phyloP scores from a whole-genome alignment of 2,113 vertebrate genomes.

The Channa maculata region DNA sequence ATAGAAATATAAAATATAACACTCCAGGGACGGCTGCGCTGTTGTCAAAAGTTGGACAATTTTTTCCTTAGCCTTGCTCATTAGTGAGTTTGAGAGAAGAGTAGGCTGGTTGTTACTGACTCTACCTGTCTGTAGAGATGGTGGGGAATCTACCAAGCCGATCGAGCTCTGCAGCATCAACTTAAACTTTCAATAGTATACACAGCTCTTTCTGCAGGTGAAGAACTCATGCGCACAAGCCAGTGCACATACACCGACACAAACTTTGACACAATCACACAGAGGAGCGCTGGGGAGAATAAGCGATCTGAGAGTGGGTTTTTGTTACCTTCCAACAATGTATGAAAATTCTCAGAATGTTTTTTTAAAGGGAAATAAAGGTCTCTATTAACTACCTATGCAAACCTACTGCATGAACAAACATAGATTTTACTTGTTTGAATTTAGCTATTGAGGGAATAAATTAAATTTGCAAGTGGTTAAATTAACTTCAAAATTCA shows the following conservation, averaged over 20 bases:
- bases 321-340: conserved; percentile 19
- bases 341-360: conserved; percentile 22
- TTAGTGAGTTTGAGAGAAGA: conserved; percentile 15
- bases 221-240: neutral
- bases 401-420: neutral
- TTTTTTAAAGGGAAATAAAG: neutral
- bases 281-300: conserved; percentile 9
- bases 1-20: neutral
- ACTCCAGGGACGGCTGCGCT: neutral
- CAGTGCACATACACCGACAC: conserved; percentile 21
- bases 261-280: conserved; percentile 13
- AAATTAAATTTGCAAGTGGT: neutral
- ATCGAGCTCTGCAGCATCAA: conserved; percentile 20
- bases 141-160: conserved; percentile 25
- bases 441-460: neutral
- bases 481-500: neutral
- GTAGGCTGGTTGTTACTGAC: neutral
- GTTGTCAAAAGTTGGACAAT: conserved; percentile 6
- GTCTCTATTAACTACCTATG: neutral
- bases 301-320: conserved; percentile 14
- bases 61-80: conserved; percentile 26
- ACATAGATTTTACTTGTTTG: neutral
- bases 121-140: conserved; percentile 9
- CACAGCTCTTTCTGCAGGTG: conserved; percentile 17
- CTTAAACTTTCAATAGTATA: conserved; percentile 64